Base-by-base conservation (phyloP, 2,797 vertebrate genomes). In the Hafferia zeledoni region DNA sequence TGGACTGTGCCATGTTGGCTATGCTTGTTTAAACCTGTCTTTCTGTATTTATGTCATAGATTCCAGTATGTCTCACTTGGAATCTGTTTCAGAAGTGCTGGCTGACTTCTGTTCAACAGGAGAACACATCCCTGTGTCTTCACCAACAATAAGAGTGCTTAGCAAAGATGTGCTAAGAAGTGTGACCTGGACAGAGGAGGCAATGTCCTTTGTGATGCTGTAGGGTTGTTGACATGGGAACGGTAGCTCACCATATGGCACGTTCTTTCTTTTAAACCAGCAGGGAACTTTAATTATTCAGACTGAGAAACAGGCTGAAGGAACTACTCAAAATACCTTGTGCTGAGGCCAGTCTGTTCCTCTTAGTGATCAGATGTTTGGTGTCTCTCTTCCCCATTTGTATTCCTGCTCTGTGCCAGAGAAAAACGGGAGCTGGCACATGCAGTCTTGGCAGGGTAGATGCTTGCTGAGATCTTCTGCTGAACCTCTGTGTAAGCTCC, bases 221-320 rank as follows among this genome's bases (percentile, higher is more conserved):
- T 13, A 11, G 85, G 71, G 56, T 2, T 65, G 94, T 95, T 94
- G 93, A 79, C 92, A 87, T 88, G 91, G 92, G 81, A 96, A 93
- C 87, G 0, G 57, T 16, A 77, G 67, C 81, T 70, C 76, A 56
- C 52, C 61, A 59, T 67, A 19, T 13, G 0, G 53, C 72, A 37
- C 23, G 18, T 83, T 94, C 81, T 81, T 46, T 35, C 68, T 82
- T 33, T 33, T 69, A 35, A 87, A 57, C 16, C 44, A 14, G 33
- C 49, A 31, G 22, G 60, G 49, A 88, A 63, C 61, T 80, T 24
- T 23, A 49, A 84, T 89, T 28, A 19, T 67, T 49, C 75, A 64
- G 79, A 33, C 44, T 47, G 61, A 43, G 41, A 88, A 86, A 3
- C 17, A 46, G 68, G 30, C 60, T 61, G 63, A 83, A 74, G 76